Percentiles rank a stretch among this genome's conserved stretches.
Conservation (phyloP, 2,888 invertebrate species). For the Hydropsyche betteni region DNA sequence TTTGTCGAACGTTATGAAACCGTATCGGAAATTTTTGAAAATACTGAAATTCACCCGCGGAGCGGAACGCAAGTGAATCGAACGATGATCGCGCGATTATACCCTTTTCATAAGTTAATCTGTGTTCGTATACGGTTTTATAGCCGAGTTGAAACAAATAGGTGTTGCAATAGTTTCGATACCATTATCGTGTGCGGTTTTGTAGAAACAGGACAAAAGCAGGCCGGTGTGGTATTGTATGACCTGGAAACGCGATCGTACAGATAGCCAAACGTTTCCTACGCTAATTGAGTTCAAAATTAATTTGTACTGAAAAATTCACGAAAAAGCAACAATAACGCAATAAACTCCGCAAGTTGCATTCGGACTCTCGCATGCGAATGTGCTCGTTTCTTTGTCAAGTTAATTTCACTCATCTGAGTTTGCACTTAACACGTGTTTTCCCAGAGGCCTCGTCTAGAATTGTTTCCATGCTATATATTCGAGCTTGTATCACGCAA, state of each 20-base stretch:
- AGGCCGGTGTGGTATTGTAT: slow-evolving; percentile 14
- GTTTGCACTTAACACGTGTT: no score
- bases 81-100: neutral
- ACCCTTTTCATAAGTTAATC: neutral
- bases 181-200: slow-evolving; percentile 32
- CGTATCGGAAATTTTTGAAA: slow-evolving; percentile 1
- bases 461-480: no score
- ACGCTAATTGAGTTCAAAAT: neutral
- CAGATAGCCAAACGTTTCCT: slow-evolving; percentile 24
- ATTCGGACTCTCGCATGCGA: no score
- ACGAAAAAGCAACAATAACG: neutral
- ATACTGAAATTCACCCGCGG: neutral
- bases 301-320: neutral
- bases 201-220: slow-evolving; percentile 29
- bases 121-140: no score
- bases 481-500: no score
- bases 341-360: no score
- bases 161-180: neutral
- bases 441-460: no score
- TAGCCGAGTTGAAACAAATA: neutral
- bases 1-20: neutral
- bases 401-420: no score
- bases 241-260: slow-evolving; percentile 30
- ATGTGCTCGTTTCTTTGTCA: no score
- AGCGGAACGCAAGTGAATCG: no score